Base-by-base conservation (phyloP, 1,140 invertebrate species). In the Saccostrea cuccullata region DNA sequence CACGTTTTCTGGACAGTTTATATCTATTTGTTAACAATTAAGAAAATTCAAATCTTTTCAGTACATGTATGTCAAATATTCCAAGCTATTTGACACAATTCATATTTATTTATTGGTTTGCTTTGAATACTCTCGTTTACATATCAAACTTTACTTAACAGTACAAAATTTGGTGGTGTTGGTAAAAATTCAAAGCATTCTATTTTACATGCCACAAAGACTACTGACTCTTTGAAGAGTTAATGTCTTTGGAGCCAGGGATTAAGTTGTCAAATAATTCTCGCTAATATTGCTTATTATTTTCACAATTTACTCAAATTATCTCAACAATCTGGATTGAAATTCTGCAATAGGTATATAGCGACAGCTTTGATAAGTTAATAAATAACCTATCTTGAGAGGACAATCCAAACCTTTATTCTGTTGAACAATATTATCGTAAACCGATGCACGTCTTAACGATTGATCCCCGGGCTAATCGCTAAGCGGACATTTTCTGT, bases 251-350 rank as follows among this genome's bases (percentile, higher is more conserved):
- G 30, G 70, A 30, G 70, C 15, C 70, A 77, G 12, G 70, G 70
- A 77, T 77, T 77, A 77, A 77, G 26, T 77, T 77, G 70, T 77
- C 70, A 77, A 77, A 40, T 77, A 77, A 30, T 77, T 77, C 23
- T 26, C 70, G 26, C 70, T 77, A 30, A 77, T 77, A 77, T 77
- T 77, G 8, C 26, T 30, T 77, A 77, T 26, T 77, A 30, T 73
- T 77, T 77, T 77, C 70, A 30, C 70, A 77, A 77, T 77, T 77
- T 77, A 36, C 70, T 26, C 23, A 77, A 36, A 77, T 77, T 77
- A 77, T 77, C 11, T 47, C 47, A 77, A 26, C 30, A 77, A 30
- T 77, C 30, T 23, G 26, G 70, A 11, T 77, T 15, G 26, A 77
- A 77, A 15, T 36, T 77, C 70, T 77, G 15, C 26, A 77, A 36